Evolutionary conservation across 2,888 invertebrate genomes (phyloP), one percentile per base, ranked within the genome.

Genomic region (Harpagoxenus sublaevis): DNA sequence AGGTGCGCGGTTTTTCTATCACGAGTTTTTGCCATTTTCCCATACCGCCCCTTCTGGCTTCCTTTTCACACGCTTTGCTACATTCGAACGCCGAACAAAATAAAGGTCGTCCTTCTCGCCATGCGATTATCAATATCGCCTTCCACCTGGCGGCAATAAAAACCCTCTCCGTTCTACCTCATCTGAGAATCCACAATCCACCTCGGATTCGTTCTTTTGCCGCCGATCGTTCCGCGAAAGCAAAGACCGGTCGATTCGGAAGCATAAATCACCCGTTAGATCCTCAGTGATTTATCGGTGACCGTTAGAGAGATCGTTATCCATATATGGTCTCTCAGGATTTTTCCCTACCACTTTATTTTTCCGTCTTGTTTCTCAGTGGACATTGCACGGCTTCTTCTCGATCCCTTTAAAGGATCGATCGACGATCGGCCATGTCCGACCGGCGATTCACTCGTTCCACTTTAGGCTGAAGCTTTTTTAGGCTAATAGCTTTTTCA

Each of bases 231-330:
- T 66, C 62, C 39, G 62, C 55, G 85, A 86, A 89, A 88, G 86
- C 83, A 75, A 85, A 84, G 91, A 90, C 89, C 88, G 89, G 89
- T 90, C 87, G 89, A 84, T 88, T 89, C 88, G 90, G 79, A 73
- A 51, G 89, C 90, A 89, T 89, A 92, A 86, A 91, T 92, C 90
- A 90, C 89, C 86, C 84, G 89, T 89, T 89, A 90, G 84, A 89
- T 87, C 65, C 73, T 86, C 85, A 15, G 65, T 83, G 84, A 89
- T 86, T 87, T 88, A 89, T 89, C 82, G 88, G 42, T 78, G 73
- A 45, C 66, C 84, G 71, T 79, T 74, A 78, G 83, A 84, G 78
- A 81, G 85, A 86, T 89, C 86, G 88, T 89, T 90, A 88, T 74
- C 91, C 89, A 66, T 86, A 87, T 89, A 92, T 70, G 90, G 91